A percentile compares a stretch with the other conserved stretches of the same genome.
These are phyloP conservation scores for Apotomis betuletana DNA, from an alignment of 2,888 invertebrate species.

Conservation along the genomic window DNA sequence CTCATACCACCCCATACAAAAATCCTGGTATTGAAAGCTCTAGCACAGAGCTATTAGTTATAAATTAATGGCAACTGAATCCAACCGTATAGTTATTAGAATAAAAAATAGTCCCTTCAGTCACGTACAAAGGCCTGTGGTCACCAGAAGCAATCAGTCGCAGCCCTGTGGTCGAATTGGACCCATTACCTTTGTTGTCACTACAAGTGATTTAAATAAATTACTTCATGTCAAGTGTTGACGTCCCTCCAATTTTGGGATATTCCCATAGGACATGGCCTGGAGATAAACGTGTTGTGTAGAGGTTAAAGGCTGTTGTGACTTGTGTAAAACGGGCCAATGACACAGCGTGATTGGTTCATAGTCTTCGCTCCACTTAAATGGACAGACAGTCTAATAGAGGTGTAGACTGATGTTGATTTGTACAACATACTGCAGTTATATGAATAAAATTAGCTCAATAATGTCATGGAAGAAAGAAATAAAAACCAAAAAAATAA, in stretches of 20 bases:
- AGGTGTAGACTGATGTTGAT: no score
- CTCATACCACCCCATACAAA: no score
- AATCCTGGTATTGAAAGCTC: no score
- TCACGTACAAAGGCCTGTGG: constrained; percentile 15
- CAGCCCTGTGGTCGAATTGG: constrained; percentile 27
- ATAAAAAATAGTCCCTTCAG: not conserved
- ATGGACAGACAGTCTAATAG: no score
- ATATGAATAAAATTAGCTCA: no score
- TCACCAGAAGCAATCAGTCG: constrained; percentile 32
- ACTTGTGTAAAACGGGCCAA: not conserved
- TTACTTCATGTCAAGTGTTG: constrained; percentile 12
- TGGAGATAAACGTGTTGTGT: not conserved
- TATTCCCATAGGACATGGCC: not conserved
- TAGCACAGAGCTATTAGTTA: no score
- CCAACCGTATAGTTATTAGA: not conserved
- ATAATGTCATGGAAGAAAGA: no score
- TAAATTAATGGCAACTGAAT: not conserved
- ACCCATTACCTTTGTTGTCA: constrained; percentile 34
- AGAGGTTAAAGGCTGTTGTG: not conserved
- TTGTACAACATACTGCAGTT: no score
- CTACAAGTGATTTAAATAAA: constrained; percentile 30
- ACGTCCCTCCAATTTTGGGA: not conserved
- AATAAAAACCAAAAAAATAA: no score
- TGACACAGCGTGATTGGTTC: no score
- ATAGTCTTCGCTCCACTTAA: no score